Base-by-base conservation (phyloP, 2,888 invertebrate species). In the Neoscelio sp. region DNA sequence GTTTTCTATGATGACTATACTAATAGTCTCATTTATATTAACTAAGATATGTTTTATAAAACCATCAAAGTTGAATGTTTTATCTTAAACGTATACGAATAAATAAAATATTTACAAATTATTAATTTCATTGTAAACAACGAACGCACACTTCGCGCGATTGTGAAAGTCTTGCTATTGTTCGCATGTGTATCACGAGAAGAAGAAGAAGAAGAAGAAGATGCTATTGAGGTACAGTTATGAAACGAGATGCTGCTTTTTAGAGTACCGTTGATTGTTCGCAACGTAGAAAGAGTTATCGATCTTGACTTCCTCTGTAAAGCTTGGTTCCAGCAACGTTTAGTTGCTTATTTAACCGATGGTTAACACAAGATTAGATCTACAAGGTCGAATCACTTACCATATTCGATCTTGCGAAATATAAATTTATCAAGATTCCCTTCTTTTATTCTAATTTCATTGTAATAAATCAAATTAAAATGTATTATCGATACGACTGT, bases 201-300 rank as follows among this genome's bases (percentile, higher is more conserved):
- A 64, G 40, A 60, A 65, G 68, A 76, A 62, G 77, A 71, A 35
- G 64, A 30, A 64, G 40, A 60, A 65, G 68, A 76, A 62, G 77
- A 71, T 35, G 50, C 56, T 35, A 48, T 65, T 58, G 10, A 56
- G 50, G 77, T 74, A 80, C 77, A 74, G 80, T 80, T 80, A 80
- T 58, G 42, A 56, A 52, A 60, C 65, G 58, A 74, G 71, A 76
- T 73, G 67, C 58, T 38, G 60, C 33, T 77, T 77, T 80, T 80
- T 80, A 50, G 76, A 68, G 74, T 77, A 77, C 80, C 70, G 80
- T 77, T 78, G 77, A 80, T 80, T 80, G 80, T 67, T 80, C 60
- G 56, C 60, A 48, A 65, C 70, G 30, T 28, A 56, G 80, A 74
- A 76, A 70, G 80, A 74, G 74, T 77, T 77, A 77, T 80, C 77